Conservation (phyloP, 2,113 vertebrate genomes). For the Calypte anna region DNA sequence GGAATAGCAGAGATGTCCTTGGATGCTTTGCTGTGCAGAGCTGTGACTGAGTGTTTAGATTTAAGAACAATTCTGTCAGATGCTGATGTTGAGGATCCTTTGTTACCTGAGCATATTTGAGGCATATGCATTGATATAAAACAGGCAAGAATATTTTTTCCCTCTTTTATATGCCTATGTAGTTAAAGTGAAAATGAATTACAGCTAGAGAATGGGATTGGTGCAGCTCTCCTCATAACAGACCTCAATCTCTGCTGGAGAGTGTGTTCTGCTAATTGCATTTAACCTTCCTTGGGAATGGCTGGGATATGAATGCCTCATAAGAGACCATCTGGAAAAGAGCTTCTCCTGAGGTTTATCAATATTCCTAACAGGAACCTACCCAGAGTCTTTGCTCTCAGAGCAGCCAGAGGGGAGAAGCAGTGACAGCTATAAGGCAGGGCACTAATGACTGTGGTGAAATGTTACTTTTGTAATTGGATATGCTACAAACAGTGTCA, state of each 20-base stretch:
- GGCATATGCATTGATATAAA: not conserved
- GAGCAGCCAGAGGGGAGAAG: not conserved
- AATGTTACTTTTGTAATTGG: constrained; percentile 8
- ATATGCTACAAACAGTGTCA: not conserved
- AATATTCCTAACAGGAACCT: not conserved
- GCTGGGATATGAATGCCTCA: not conserved
- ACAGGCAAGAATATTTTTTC: not conserved
- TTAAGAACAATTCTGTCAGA: not conserved
- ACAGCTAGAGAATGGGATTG: not conserved
- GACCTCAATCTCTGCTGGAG: not conserved
- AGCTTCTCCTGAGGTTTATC: not conserved
- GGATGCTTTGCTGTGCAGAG: not conserved
- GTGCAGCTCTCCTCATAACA: not conserved
- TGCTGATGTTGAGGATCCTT: not conserved
- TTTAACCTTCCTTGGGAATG: not conserved
- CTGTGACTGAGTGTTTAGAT: not conserved
- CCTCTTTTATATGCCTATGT: not conserved
- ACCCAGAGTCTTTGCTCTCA: not conserved
- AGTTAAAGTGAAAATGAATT: not conserved
- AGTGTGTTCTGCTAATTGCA: not conserved
- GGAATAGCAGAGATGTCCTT: not conserved
- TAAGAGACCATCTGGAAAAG: not conserved
- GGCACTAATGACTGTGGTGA: constrained; percentile 7
- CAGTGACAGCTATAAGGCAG: not conserved
- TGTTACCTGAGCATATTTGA: not conserved